phyloP scores from a whole-genome alignment of 2,888 invertebrate genomes.

The Oscheius sp. region DNA sequence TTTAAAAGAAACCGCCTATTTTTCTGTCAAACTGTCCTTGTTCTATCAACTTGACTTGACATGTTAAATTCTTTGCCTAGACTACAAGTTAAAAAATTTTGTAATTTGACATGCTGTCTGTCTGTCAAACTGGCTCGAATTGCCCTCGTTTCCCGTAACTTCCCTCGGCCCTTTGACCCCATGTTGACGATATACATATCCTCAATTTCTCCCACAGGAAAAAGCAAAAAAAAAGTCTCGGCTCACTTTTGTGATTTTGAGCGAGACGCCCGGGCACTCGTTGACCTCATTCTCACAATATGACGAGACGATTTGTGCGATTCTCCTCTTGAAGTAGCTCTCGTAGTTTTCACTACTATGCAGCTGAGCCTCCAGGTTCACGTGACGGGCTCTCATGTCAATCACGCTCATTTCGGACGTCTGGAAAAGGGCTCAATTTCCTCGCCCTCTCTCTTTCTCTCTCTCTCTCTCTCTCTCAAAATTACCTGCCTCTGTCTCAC shows the following conservation, averaged over 20 bases:
- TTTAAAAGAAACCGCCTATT: too few species aligned
- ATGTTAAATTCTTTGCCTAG: too few species aligned
- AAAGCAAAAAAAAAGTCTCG: too few species aligned
- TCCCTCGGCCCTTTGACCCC: too few species aligned
- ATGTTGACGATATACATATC: too few species aligned
- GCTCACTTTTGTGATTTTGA: constrained; percentile 57
- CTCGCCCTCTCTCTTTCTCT: not conserved
- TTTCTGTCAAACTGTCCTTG: too few species aligned
- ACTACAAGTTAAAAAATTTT: too few species aligned
- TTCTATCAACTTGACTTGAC: too few species aligned
- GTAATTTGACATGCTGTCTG: too few species aligned
- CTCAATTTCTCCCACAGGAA: too few species aligned
- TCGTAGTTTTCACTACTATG: constrained; percentile 66
- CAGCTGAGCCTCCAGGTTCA: constrained; percentile 62
- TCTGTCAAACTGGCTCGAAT: too few species aligned
- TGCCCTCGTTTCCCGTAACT: too few species aligned
- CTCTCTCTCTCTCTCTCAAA: not conserved
- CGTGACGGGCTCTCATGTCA: constrained; percentile 59
- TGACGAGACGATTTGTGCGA: constrained; percentile 65
- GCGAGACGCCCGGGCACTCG: constrained; percentile 65
- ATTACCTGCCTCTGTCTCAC: not conserved
- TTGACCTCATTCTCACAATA: constrained; percentile 67
- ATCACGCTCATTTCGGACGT: constrained; percentile 52
- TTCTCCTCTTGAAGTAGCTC: constrained; percentile 69
- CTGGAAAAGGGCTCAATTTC: constrained; percentile 42